Conservation (phyloP, 1,140 invertebrate species). For the Scaptomyza hsui region DNA sequence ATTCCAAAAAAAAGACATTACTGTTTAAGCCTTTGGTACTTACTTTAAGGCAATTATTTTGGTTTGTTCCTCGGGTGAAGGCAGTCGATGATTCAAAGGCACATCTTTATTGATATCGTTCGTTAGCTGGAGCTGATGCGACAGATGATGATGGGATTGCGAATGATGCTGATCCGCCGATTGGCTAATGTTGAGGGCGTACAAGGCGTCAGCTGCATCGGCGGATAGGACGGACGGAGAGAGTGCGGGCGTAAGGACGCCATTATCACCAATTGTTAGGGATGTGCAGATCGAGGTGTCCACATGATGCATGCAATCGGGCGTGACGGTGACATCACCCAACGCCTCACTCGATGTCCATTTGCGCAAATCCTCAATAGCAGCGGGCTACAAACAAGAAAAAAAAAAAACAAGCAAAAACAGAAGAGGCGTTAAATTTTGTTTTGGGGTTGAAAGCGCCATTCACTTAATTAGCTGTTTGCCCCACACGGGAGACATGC, state of each 20-base stretch:
- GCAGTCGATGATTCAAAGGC: constrained; percentile 91
- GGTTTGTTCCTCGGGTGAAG: constrained; percentile 92
- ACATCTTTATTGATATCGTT: constrained; percentile 87
- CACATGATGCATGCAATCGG: constrained; percentile 88
- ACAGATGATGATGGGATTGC: constrained; percentile 27
- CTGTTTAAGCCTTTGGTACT: constrained; percentile 63
- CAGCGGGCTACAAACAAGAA: constrained; percentile 87
- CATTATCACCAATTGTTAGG: constrained; percentile 77
- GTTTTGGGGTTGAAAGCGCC: constrained; percentile 18
- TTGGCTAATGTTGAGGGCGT: constrained; percentile 74
- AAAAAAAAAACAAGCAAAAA: not conserved
- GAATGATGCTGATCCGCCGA: constrained; percentile 57
- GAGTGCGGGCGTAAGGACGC: constrained; percentile 76
- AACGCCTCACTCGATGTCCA: constrained; percentile 93
- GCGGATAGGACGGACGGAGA: constrained; percentile 83
- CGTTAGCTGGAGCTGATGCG: constrained; percentile 65
- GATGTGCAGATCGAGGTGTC: constrained; percentile 81
- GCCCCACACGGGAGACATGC: constrained; percentile 55
- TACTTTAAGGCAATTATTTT: constrained; percentile 91
- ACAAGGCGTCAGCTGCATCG: constrained; percentile 75
- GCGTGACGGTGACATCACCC: constrained; percentile 91
- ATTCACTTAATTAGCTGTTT: constrained; percentile 68
- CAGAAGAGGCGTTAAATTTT: not conserved
- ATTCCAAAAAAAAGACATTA: too few species aligned
- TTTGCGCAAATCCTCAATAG: constrained; percentile 90